These are phyloP conservation scores for Stenichneumon culpator DNA, from an alignment of 2,888 invertebrate genomes.

Conservation along the genomic window DNA sequence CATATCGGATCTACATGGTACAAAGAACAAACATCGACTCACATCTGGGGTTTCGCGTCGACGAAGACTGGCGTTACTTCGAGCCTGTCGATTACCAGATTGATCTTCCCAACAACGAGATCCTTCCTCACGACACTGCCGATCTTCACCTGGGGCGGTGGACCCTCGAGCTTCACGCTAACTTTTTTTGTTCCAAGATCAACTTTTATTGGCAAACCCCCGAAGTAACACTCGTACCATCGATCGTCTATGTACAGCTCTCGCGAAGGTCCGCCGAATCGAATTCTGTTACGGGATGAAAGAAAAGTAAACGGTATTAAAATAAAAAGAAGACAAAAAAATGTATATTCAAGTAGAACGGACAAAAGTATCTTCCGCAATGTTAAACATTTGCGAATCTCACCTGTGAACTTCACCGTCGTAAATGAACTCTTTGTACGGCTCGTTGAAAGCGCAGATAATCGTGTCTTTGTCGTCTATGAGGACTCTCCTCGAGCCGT, in stretches of 20 bases:
- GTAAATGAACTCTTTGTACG: constrained; percentile 90
- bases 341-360: not conserved
- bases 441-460: constrained; percentile 88
- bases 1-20: not conserved
- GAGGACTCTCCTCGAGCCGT: constrained; percentile 91
- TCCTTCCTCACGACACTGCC: constrained; percentile 92
- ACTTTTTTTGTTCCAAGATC: constrained; percentile 93
- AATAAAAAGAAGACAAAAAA: constrained; percentile 4
- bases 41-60: constrained; percentile 93
- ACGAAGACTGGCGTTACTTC: constrained; percentile 93
- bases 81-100: constrained; percentile 93
- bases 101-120: constrained; percentile 94
- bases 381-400: constrained; percentile 59
- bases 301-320: not conserved
- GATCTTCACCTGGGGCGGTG: constrained; percentile 97
- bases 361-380: not conserved
- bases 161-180: constrained; percentile 94
- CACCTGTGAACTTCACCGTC: constrained; percentile 89
- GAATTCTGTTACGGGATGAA: constrained; percentile 87
- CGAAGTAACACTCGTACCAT: constrained; percentile 97
- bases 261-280: constrained; percentile 96
- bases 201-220: constrained; percentile 93
- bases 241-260: constrained; percentile 96
- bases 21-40: constrained; percentile 67
- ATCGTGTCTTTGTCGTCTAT: constrained; percentile 92